phyloP scores from a whole-genome alignment of 2,797 vertebrate species.

The Anguilla pacifica region DNA sequence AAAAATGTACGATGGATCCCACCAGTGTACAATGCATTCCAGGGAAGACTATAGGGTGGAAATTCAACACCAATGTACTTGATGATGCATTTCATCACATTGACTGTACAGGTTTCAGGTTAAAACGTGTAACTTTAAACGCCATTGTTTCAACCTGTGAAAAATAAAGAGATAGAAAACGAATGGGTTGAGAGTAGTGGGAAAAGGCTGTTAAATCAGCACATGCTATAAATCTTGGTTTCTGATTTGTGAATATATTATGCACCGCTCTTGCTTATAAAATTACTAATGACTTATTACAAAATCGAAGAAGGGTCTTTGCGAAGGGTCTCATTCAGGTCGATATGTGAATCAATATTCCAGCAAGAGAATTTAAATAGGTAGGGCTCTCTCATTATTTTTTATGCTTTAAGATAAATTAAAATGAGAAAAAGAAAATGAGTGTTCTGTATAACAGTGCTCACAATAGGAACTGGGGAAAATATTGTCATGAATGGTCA shows the following conservation, averaged over 20 bases:
- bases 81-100: background rate
- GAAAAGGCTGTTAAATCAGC: constrained; percentile 71
- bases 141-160: background rate
- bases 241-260: constrained; percentile 56
- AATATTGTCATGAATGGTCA: background rate
- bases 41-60: background rate
- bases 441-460: background rate
- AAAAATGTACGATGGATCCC: background rate
- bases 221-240: constrained; percentile 55
- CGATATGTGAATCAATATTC: constrained; percentile 4
- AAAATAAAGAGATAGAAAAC: background rate
- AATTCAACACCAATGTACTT: background rate
- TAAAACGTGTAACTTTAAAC: background rate
- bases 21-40: background rate
- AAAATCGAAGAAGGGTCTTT: background rate
- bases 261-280: constrained; percentile 36
- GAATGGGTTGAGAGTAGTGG: constrained; percentile 60
- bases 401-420: constrained; percentile 4
- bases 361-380: background rate
- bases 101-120: background rate
- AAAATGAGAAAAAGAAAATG: background rate
- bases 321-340: background rate
- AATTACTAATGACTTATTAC: constrained; percentile 34
- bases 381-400: background rate
- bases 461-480: background rate